These are phyloP conservation scores for Timema podura DNA, from an alignment of 2,888 invertebrate genomes.

Conservation along the genomic window DNA sequence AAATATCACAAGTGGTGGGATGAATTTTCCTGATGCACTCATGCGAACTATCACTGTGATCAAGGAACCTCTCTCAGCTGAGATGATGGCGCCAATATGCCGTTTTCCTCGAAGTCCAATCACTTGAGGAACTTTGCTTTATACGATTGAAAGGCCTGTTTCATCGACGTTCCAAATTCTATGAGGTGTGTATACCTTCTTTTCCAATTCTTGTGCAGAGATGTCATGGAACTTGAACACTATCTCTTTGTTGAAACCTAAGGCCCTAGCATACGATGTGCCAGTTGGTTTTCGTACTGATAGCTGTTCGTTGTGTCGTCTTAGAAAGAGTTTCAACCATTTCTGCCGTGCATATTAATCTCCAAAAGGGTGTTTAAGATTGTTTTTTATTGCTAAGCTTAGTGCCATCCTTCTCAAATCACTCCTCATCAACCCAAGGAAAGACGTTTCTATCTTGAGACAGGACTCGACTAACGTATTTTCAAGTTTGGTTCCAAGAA, in stretches of 20 bases:
- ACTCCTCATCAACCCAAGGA: conserved; percentile 8
- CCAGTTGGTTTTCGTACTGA: conserved; percentile 16
- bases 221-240: conserved; percentile 30
- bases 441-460: conserved; percentile 11
- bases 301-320: conserved; percentile 8
- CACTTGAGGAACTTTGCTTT: conserved; percentile 5
- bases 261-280: conserved; percentile 9
- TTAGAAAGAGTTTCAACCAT: conserved; percentile 20
- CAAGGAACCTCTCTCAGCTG: conserved; percentile 12
- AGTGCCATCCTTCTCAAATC: conserved; percentile 15
- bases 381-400: conserved; percentile 11
- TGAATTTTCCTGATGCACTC: background rate
- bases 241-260: conserved; percentile 31
- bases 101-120: conserved; percentile 9
- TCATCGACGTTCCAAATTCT: conserved; percentile 2
- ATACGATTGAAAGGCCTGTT: background rate
- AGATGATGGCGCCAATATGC: background rate
- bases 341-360: conserved; percentile 9
- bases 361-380: conserved; percentile 16
- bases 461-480: conserved; percentile 1
- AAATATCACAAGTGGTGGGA: conserved; percentile 16
- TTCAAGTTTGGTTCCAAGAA: conserved; percentile 12
- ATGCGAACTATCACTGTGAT: conserved; percentile 15
- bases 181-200: conserved; percentile 12
- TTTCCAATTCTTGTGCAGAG: conserved; percentile 33